These are phyloP conservation scores for Triplophysa dalaica DNA, from an alignment of 2,113 vertebrate genomes.

Conservation along the genomic window DNA sequence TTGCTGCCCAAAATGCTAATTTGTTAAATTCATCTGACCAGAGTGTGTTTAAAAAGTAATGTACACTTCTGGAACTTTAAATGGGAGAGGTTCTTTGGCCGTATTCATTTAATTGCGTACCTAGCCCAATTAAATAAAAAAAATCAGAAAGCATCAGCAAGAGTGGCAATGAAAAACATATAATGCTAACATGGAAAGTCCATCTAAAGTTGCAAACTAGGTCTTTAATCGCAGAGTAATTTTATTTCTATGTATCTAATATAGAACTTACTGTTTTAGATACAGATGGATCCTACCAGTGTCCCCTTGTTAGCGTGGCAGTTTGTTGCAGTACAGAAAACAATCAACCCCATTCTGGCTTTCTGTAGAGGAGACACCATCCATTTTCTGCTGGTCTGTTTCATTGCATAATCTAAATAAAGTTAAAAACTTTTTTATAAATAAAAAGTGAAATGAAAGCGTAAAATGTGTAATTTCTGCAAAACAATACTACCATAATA, in stretches of 20 bases:
- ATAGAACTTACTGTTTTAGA: neutral
- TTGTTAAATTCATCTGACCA: no score
- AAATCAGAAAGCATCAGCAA: no score
- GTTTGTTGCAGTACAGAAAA: slow-evolving; percentile 88
- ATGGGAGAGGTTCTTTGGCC: no score
- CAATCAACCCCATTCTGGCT: slow-evolving; percentile 88
- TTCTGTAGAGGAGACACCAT: slow-evolving; percentile 94
- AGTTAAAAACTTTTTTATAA: no score
- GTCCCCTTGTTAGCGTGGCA: slow-evolving; percentile 96
- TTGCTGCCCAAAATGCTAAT: no score
- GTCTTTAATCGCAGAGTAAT: neutral
- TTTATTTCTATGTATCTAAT: neutral
- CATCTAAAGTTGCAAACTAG: neutral
- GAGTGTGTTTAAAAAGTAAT: no score
- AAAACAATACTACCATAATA: no score
- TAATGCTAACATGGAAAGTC: neutral
- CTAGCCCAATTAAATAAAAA: no score
- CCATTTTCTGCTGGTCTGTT: slow-evolving; percentile 87
- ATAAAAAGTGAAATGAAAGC: no score
- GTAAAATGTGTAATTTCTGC: no score
- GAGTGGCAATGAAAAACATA: neutral
- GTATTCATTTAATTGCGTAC: no score
- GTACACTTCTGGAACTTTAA: no score
- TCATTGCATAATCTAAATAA: neutral
- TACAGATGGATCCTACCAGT: slow-evolving; percentile 90